Evolutionary conservation across 1,140 invertebrate genomes (phyloP).

Genomic region (Dinoponera quadriceps): DNA sequence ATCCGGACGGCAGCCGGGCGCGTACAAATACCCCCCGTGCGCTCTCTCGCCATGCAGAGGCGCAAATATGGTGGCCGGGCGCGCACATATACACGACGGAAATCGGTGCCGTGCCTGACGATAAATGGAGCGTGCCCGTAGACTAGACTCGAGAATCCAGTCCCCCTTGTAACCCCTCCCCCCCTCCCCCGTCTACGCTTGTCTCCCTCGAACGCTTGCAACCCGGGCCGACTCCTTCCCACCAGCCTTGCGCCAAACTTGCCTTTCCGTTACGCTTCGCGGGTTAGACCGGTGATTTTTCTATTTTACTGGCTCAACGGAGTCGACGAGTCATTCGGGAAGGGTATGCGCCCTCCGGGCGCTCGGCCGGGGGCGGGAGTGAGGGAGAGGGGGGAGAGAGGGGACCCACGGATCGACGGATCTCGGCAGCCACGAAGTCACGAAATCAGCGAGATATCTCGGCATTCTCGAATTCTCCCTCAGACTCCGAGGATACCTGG

Average conservation of each 20-base stretch:
- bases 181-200: constrained; percentile 12
- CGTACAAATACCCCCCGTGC: constrained; percentile 41
- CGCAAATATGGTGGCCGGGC: constrained; percentile 27
- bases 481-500: not conserved
- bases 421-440: not conserved
- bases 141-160: constrained; percentile 44
- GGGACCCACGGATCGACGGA: not conserved
- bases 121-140: constrained; percentile 63
- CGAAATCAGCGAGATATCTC: not conserved
- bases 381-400: not conserved
- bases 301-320: constrained; percentile 32
- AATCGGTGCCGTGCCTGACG: constrained; percentile 33
- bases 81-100: constrained; percentile 12
- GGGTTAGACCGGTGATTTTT: constrained; percentile 39
- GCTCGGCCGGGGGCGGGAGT: too few relatives aligned
- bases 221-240: too few relatives aligned
- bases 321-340: constrained; percentile 23
- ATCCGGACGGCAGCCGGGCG: constrained; percentile 54
- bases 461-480: too few relatives aligned
- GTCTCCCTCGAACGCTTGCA: not conserved
- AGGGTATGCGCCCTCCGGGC: too few relatives aligned
- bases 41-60: not conserved
- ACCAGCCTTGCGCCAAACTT: not conserved
- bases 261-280: constrained; percentile 41
- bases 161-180: too few relatives aligned